Base-by-base conservation (phyloP, 1,140 invertebrate genomes). In the Heliothis virescens region DNA sequence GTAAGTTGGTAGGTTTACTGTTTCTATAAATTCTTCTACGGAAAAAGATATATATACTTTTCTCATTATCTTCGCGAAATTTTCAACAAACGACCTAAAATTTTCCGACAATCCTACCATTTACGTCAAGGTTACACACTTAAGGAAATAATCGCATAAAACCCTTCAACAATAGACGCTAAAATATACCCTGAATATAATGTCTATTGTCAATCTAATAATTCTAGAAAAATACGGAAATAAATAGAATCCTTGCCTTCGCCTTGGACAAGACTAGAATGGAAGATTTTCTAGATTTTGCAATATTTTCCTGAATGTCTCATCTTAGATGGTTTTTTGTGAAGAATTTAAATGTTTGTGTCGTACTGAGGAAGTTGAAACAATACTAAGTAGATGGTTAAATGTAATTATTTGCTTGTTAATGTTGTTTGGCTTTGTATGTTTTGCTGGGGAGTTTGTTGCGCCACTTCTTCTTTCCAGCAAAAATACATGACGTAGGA, bases 181-280 rank as follows among this genome's bases (percentile, higher is more conserved):
- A 60, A 60, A 60, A 60, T 59, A 7, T 59, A 13, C 57, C 21
- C 57, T 11, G 57, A 12, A 60, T 29, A 29, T 60, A 29, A 60
- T 15, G 57, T 29, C 57, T 60, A 60, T 60, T 60, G 57, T 60
- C 21, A 60, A 60, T 60, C 57, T 60, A 60, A 26, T 60, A 60
- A 60, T 60, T 60, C 57, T 26, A 60, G 57, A 15, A 29, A 60
- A 60, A 60, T 60, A 60, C 57, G 57, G 57, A 60, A 60, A 60
- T 13, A 10, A 11, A 1, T 11, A 60, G 12, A 26, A 29, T 60
- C 57, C 57, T 60, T 60, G 57, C 21, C 2, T 26, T 60, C 16
- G 11, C 57, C 57, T 60, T 60, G 57, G 21, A 60, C 57, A 60
- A 60, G 12, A 11, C 10, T 26, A 60, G 57, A 60, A 60, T 60